Percentiles rank a stretch among this genome's conserved stretches.
phyloP scores from a whole-genome alignment of 2,888 invertebrate species.

The Mechanitis mazaeus region DNA sequence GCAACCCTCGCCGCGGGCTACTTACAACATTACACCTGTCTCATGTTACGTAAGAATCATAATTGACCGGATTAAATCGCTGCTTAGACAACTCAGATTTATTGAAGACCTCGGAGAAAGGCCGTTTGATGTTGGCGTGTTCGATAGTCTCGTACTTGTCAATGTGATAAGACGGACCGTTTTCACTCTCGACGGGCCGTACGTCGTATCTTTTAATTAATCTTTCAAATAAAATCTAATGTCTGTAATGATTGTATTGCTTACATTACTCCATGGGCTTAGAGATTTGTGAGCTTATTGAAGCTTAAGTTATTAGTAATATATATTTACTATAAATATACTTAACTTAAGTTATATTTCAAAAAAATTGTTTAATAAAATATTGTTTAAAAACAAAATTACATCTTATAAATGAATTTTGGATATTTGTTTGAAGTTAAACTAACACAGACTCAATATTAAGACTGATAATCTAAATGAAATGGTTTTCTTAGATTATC shows the following conservation, averaged over 20 bases:
- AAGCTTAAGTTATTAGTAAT: no score
- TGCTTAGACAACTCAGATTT: conserved; percentile 34
- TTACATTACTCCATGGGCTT: conserved; percentile 31
- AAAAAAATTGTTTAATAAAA: no score
- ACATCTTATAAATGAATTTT: no score
- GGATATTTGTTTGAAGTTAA: no score
- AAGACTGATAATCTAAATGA: conserved; percentile 1
- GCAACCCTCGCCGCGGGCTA: conserved; percentile 65
- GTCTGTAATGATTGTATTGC: conserved; percentile 57
- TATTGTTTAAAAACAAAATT: no score
- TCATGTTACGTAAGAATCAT: conserved; percentile 40
- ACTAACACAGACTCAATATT: no score
- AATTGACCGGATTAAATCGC: conserved; percentile 45
- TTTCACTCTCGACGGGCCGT: conserved; percentile 60
- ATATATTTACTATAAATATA: no score
- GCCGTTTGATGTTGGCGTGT: conserved; percentile 37
- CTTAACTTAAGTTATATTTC: no score
- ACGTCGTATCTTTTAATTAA: conserved; percentile 72
- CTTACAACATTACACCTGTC: conserved; percentile 63
- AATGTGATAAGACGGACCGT: conserved; percentile 49
- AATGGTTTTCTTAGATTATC: conserved; percentile 5
- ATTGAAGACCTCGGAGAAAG: conserved; percentile 28
- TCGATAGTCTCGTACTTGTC: conserved; percentile 41
- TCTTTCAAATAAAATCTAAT: conserved; percentile 66
- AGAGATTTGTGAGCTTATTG: not conserved